Conservation (phyloP, 2,888 invertebrate species). For the Desoria tigrina region DNA sequence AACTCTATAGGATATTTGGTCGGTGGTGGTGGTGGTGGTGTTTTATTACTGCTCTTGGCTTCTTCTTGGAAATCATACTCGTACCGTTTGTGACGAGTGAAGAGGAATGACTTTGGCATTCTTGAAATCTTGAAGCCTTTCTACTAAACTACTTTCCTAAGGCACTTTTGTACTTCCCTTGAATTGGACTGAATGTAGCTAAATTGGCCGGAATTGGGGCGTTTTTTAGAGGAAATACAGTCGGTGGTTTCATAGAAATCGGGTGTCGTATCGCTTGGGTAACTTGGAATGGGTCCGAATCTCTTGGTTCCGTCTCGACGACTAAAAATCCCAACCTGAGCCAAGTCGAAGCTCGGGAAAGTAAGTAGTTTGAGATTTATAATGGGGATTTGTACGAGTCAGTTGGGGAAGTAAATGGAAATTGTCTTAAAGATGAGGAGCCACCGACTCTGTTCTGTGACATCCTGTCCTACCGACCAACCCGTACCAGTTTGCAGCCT, state of each 20-base stretch:
- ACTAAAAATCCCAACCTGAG: not conserved
- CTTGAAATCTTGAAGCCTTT: not conserved
- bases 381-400: not conserved
- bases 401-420: too few species aligned
- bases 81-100: constrained; percentile 64
- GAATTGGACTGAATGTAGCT: too few species aligned
- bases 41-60: constrained; percentile 11
- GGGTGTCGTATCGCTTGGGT: not conserved
- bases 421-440: too few species aligned
- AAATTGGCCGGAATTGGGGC: too few species aligned
- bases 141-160: too few species aligned
- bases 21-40: not conserved
- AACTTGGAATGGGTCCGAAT: not conserved
- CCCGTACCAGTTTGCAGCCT: too few species aligned
- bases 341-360: constrained; percentile 6
- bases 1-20: not conserved
- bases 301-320: too few species aligned
- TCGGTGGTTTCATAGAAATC: constrained; percentile 24
- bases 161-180: too few species aligned
- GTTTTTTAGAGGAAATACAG: too few species aligned
- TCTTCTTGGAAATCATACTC: constrained; percentile 52
- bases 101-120: constrained; percentile 68
- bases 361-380: not conserved
- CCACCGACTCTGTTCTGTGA: constrained; percentile 24
- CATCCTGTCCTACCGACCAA: too few species aligned